Evolutionary conservation across 2,113 vertebrate genomes (phyloP).

Genomic region (Neolamprologus ventralis): DNA sequence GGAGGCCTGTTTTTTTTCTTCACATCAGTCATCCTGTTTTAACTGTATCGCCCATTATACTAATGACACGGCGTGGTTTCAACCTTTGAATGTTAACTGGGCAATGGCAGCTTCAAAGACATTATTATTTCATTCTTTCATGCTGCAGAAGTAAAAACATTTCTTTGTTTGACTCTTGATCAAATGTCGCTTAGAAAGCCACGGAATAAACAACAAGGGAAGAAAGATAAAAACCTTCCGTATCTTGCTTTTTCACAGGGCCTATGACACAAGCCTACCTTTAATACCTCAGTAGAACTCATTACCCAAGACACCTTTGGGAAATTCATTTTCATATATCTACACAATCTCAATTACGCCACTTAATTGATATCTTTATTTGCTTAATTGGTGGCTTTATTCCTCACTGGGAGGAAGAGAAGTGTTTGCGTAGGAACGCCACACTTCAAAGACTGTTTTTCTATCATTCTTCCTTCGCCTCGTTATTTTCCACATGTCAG

Average conservation of each 20-base stretch:
- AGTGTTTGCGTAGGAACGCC: not conserved
- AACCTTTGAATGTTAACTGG: conserved; percentile 9
- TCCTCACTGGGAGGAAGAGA: not conserved
- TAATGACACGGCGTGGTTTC: conserved; percentile 20
- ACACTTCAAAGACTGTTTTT: conserved; percentile 21
- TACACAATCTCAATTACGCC: conserved; percentile 69
- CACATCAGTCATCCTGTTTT: not conserved
- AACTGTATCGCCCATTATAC: not conserved
- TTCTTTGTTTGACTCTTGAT: conserved; percentile 12
- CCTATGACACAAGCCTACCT: conserved; percentile 38
- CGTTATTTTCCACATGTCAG: conserved; percentile 39
- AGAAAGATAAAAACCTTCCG: not conserved
- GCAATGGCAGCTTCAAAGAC: not conserved
- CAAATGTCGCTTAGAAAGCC: not conserved
- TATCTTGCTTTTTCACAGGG: not conserved
- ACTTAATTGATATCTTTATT: conserved; percentile 76
- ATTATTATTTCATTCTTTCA: not conserved
- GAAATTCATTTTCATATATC: conserved; percentile 67
- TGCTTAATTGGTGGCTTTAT: conserved; percentile 65
- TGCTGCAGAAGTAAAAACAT: not conserved
- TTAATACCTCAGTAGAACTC: conserved; percentile 55
- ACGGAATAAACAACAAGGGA: conserved; percentile 3
- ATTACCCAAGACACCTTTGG: conserved; percentile 63
- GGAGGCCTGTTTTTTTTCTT: not conserved
- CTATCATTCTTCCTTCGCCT: conserved; percentile 16